Base-by-base conservation (phyloP, 2,888 invertebrate species). In the Bellardia bayeri region DNA sequence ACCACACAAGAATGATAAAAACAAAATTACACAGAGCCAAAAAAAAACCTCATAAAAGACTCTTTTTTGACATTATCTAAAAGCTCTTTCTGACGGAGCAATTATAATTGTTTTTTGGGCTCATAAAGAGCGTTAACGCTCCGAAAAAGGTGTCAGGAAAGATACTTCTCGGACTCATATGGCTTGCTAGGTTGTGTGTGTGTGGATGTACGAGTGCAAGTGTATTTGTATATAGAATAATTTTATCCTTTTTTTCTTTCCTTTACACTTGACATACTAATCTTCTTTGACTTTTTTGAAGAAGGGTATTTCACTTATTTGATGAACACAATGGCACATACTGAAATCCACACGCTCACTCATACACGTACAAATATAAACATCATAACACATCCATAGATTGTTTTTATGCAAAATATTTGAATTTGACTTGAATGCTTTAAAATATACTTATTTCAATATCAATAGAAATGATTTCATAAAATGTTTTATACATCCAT, bases 241-340 rank as follows among this genome's bases (percentile, higher is more conserved):
- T 63, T 64, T 69, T 23, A 11, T 51, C 42, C 5, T 56, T 61
- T 64, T 40, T 7, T 37, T 68, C 7, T 14, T 33, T 58, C 56
- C 64, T 71, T 56, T 71, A 68, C 40, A 75, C 68, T 75, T 82
- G 82, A 82, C 82, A 82, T 58, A 76, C 76, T 83, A 76, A 72
- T 78, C 45, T 76, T 71, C 69, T 68, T 71, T 76, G 58, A 23
- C 16, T 66, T 45, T 56, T 40, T 30, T 16, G 14, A 63, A 61
- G 63, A 74, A 66, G 82, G 82, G 58, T 74, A 58, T 68, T 56
- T 68, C 58, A 74, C 23, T 71, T 71, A 30, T 68, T 71, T 16
- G 37, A 81, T 37, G 33, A 13, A 66, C 33, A 23, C 23, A 40
- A 8, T 7, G n/a, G 1, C 23, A 42, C 14, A 33, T 8, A 54